Evolutionary conservation across 2,797 vertebrate species (phyloP).

Genomic region (Luscinia luscinia): DNA sequence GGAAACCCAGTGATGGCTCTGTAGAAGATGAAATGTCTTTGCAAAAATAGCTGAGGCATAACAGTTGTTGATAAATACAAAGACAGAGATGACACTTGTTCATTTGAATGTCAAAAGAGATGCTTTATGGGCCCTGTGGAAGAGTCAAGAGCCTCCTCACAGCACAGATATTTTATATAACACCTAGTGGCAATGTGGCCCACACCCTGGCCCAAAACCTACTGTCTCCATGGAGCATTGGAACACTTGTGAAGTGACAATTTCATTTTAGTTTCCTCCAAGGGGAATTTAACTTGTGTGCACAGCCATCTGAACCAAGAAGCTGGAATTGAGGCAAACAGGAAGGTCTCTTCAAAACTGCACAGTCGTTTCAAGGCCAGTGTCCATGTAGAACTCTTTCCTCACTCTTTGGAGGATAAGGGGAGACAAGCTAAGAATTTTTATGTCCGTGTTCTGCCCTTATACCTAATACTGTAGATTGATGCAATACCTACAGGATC

Average conservation of each 20-base stretch:
- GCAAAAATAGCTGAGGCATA: background rate
- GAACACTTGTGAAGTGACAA: background rate
- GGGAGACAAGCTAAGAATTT: background rate
- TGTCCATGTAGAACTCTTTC: background rate
- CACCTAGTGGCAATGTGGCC: background rate
- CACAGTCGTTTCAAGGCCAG: background rate
- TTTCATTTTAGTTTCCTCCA: background rate
- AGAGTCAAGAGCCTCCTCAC: background rate
- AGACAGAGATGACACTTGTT: background rate
- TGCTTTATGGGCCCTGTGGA: background rate
- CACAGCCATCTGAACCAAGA: background rate
- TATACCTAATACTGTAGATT: background rate
- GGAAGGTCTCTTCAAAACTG: background rate
- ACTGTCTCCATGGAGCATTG: background rate
- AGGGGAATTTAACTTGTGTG: background rate
- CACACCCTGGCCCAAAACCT: background rate
- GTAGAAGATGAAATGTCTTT: background rate
- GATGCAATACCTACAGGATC: background rate
- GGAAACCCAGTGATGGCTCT: background rate
- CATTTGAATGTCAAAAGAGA: background rate
- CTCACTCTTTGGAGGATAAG: background rate
- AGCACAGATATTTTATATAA: background rate
- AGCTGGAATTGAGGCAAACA: background rate
- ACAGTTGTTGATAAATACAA: background rate
- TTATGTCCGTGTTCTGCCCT: rapidly evolving